Evolutionary conservation across 1,140 invertebrate species (phyloP).

Genomic region (Varroa destructor): DNA sequence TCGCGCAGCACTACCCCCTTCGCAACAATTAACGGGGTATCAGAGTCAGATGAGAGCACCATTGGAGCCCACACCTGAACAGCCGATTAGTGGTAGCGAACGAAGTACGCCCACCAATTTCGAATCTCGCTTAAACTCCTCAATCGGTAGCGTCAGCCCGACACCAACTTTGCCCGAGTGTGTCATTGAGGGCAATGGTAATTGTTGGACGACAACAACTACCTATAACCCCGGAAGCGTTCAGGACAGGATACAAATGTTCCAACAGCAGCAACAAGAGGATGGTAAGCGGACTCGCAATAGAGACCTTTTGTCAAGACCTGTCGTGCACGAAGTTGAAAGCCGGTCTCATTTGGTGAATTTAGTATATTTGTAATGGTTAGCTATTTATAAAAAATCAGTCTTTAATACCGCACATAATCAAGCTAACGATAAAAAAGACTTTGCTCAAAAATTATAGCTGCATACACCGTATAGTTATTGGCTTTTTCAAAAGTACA

Average conservation of each 20-base stretch:
- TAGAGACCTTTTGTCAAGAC: no score
- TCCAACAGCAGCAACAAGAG: conserved; percentile 22
- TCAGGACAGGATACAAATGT: conserved; percentile 22
- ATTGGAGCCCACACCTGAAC: conserved; percentile 7
- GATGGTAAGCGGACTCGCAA: no score
- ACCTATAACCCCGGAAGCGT: conserved; percentile 5
- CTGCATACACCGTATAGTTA: neutral
- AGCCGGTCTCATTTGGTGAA: neutral
- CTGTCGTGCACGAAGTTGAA: no score
- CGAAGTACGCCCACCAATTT: conserved; percentile 6
- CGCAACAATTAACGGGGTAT: conserved; percentile 69
- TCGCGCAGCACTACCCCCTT: conserved; percentile 77
- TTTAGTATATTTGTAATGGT: neutral
- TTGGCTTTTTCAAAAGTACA: no score
- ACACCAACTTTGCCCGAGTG: conserved; percentile 11
- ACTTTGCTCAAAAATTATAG: neutral
- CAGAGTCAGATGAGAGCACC: conserved; percentile 40
- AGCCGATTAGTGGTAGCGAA: conserved; percentile 27
- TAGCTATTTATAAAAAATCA: neutral
- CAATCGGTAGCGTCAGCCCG: conserved; percentile 5
- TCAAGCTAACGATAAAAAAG: neutral
- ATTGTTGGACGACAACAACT: no score
- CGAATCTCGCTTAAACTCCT: conserved; percentile 3
- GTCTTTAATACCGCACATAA: neutral
- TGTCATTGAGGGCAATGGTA: conserved; percentile 5